Percentiles rank a stretch among this genome's conserved stretches.
These are phyloP conservation scores for Trogon surrucura DNA, from an alignment of 2,113 vertebrate genomes.

Conservation along the genomic window DNA sequence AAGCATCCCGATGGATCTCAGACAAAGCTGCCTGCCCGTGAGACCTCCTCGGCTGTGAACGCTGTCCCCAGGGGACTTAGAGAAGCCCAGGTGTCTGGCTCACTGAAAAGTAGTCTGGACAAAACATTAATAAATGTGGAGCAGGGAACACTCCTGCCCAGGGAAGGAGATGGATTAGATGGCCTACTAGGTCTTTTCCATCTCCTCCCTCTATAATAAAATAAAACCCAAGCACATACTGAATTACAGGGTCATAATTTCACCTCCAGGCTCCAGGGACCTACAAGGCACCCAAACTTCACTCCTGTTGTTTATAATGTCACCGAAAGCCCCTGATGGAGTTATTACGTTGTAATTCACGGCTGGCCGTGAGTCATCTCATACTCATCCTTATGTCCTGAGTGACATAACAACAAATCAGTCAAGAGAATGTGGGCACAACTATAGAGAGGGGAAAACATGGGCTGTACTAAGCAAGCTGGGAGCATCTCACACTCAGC, in stretches of 20 bases:
- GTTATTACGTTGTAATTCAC: slow-evolving; percentile 46
- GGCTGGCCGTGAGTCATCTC: slow-evolving; percentile 34
- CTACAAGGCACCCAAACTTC: slow-evolving; percentile 42
- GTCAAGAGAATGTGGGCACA: background rate
- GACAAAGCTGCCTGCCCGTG: background rate
- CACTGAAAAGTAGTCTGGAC: background rate
- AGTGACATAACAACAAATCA: slow-evolving; percentile 50
- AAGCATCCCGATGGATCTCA: background rate
- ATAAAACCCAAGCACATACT: slow-evolving; percentile 29
- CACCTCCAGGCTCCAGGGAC: slow-evolving; percentile 21
- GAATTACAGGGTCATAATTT: slow-evolving; percentile 59
- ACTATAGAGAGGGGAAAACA: background rate
- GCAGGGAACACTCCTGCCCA: background rate
- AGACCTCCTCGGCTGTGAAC: background rate
- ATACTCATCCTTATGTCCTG: slow-evolving; percentile 33
- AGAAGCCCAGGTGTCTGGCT: background rate
- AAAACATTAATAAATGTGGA: background rate
- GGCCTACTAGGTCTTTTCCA: slow-evolving; percentile 40
- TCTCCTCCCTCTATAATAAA: slow-evolving; percentile 48
- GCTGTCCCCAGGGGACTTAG: background rate
- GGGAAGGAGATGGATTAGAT: slow-evolving; percentile 23
- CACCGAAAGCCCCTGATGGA: slow-evolving; percentile 30
- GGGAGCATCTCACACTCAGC: background rate
- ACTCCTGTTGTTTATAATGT: slow-evolving; percentile 39
- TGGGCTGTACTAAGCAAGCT: background rate